Base-by-base conservation (phyloP, 2,888 invertebrate species). In the Melanophora roralis region DNA sequence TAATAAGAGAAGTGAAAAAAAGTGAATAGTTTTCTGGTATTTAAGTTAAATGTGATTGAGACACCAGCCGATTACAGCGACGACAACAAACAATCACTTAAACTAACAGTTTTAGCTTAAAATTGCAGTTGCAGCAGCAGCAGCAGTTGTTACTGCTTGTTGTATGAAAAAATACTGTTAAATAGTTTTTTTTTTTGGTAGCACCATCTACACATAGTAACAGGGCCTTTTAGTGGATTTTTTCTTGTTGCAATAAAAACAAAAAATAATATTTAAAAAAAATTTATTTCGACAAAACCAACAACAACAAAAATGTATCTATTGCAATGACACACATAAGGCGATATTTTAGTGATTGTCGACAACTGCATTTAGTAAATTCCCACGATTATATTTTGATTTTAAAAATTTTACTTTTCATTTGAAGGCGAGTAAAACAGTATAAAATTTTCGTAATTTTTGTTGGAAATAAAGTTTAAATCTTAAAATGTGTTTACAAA, bases 1-100 rank as follows among this genome's bases (percentile, higher is more conserved):
- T 19, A 12, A 16, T 16, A 60, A 60, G 43, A 64, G 23, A 14
- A 59, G 16, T 9, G 19, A 64, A 27, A 53, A 81, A 81, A 81
- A 81, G 81, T 81, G 81, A 81, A 81, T 81, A 78, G 78, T 21
- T 55, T 69, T 65, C 67, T 68, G 60, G 62, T 59, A 76, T 62
- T 76, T 55, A 68, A 60, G 62, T 51, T 73, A 62, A 77, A 80
- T 75, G 71, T 45, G 71, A 76, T 80, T 80, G 76, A 80, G 80
- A 80, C 80, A 72, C 76, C 53, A 79, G 57, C 40, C 45, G 23
- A 57, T 38, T 14, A 59, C 49, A 49, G n/a, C 23, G 23, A 34
- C 57, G 43, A 40, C 51, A 49, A 53, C 57, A n/a, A 69, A 1
- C 40, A 51, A 51, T 75, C 55, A 55, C n/a, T n/a, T n/a, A n/a